Evolutionary conservation across 2,113 vertebrate genomes (phyloP).

Genomic region (Erythrolamprus reginae): DNA sequence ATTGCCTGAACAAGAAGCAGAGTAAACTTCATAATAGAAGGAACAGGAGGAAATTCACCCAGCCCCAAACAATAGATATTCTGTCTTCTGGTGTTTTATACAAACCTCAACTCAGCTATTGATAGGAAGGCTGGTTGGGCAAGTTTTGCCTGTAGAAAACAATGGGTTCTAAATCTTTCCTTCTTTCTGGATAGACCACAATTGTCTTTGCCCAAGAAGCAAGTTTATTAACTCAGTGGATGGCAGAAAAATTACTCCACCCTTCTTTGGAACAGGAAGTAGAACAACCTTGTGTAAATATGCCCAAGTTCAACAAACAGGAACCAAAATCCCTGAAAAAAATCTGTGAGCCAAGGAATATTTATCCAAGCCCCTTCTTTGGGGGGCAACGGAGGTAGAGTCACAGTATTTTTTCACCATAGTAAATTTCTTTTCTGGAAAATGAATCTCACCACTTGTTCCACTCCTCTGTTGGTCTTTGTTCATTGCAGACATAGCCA

Average conservation of each 20-base stretch:
- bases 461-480: background rate
- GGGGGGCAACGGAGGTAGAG: background rate
- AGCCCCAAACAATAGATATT: background rate
- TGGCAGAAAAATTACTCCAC: background rate
- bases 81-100: background rate
- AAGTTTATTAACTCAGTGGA: background rate
- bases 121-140: background rate
- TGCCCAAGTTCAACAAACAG: background rate
- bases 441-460: background rate
- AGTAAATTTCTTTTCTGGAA: background rate
- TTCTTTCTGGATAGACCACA: background rate
- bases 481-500: background rate
- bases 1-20: background rate
- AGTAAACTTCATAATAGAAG: background rate
- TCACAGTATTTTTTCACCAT: background rate
- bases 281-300: background rate
- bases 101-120: background rate
- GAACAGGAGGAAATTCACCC: background rate
- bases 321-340: no score
- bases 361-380: background rate
- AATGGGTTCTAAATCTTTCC: background rate
- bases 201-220: background rate
- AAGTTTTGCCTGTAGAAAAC: background rate
- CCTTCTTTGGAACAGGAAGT: background rate
- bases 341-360: background rate